These are phyloP conservation scores for Torymus aiolomorphi DNA, from an alignment of 2,888 invertebrate genomes.

Conservation along the genomic window DNA sequence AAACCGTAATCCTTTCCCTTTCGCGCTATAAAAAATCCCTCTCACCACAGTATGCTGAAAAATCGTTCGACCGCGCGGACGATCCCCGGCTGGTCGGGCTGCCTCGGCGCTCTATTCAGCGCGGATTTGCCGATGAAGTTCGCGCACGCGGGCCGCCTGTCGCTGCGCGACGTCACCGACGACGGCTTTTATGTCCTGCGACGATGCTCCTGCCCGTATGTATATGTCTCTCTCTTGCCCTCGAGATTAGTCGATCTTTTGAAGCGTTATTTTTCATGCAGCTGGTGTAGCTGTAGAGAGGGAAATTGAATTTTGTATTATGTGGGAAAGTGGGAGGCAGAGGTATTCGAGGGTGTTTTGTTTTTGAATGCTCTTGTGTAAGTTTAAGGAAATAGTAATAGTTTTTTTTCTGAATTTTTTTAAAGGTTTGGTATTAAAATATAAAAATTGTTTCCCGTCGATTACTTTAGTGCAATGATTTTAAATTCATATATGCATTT, in stretches of 20 bases:
- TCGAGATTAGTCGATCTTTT: neutral
- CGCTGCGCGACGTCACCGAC: slow-evolving; percentile 79
- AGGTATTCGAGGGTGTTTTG: no score
- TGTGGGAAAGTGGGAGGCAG: no score
- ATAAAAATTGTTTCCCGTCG: no score
- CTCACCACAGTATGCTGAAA: slow-evolving; percentile 76
- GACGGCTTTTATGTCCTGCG: slow-evolving; percentile 72
- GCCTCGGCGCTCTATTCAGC: slow-evolving; percentile 79
- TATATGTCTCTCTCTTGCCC: slow-evolving; percentile 9
- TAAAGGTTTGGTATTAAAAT: no score
- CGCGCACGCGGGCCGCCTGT: slow-evolving; percentile 79
- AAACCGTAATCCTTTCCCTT: no score
- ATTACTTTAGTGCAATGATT: no score
- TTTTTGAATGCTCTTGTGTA: no score
- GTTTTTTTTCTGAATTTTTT: no score
- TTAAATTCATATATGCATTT: no score
- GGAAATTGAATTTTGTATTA: neutral
- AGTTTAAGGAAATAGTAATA: no score
- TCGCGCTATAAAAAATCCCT: neutral
- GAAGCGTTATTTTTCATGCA: neutral
- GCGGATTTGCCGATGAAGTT: slow-evolving; percentile 81
- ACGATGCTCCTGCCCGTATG: slow-evolving; percentile 66
- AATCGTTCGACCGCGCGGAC: slow-evolving; percentile 73
- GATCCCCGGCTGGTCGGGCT: slow-evolving; percentile 80
- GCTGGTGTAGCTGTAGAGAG: no score